A percentile compares a stretch with the other conserved stretches of the same genome.
phyloP scores from a whole-genome alignment of 1,140 invertebrate genomes.

The Octopus sinensis region DNA sequence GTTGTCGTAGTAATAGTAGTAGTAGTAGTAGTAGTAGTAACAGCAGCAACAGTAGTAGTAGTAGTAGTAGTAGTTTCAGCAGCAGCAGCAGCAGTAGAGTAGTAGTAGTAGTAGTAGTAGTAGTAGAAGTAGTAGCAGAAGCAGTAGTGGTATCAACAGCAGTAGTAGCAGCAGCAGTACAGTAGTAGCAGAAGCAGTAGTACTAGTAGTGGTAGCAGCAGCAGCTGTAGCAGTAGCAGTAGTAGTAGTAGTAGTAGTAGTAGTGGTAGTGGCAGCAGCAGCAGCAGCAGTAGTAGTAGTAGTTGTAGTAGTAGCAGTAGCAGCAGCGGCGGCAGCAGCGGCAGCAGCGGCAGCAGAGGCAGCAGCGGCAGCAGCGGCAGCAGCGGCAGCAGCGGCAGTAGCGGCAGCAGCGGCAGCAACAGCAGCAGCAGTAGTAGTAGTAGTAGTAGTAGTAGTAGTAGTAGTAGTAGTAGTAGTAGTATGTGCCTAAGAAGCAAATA shows the following conservation, averaged over 20 bases:
- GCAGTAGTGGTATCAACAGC: constrained; percentile 12
- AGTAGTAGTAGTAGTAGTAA: constrained; percentile 20
- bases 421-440: constrained; percentile 16
- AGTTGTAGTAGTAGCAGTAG: constrained; percentile 20
- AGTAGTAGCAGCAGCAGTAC: constrained; percentile 14
- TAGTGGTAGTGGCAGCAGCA: constrained; percentile 11
- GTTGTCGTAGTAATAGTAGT: not conserved
- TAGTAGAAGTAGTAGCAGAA: constrained; percentile 18
- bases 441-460: constrained; percentile 22
- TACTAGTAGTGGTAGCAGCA: constrained; percentile 18
- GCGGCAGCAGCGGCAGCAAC: not conserved
- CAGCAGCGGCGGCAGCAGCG: not conserved
- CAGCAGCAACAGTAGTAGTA: constrained; percentile 17
- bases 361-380: constrained; percentile 12
- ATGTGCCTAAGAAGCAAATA: not conserved
- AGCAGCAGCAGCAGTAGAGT: not conserved
- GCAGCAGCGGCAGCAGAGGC: not conserved
- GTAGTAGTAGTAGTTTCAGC: constrained; percentile 11
- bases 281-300: constrained; percentile 17
- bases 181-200: constrained; percentile 19
- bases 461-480: constrained; percentile 17
- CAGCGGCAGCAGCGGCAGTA: not conserved
- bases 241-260: constrained; percentile 18
- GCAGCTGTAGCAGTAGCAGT: constrained; percentile 17
- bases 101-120: constrained; percentile 12